Conservation (phyloP, 2,797 vertebrate species). For the Crocodylus rhombifer region DNA sequence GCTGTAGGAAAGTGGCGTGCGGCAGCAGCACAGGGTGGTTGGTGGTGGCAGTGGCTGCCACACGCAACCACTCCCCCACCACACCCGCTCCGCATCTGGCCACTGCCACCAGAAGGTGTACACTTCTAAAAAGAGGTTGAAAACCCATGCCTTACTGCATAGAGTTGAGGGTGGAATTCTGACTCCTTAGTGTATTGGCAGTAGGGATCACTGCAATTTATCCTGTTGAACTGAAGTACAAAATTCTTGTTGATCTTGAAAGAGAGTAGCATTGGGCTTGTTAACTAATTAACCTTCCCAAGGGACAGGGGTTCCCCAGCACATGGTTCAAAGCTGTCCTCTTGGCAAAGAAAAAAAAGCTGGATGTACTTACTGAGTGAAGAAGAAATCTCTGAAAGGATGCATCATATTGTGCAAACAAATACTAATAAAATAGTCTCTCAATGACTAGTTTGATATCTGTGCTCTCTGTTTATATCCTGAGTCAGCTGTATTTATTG, state of each 20-base stretch:
- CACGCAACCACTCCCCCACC: too few species aligned
- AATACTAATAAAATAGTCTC: slow-evolving; percentile 62
- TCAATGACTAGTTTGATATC: slow-evolving; percentile 64
- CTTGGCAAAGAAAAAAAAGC: slow-evolving; percentile 46
- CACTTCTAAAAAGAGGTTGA: too few species aligned
- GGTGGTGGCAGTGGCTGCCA: too few species aligned
- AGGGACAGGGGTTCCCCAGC: neutral
- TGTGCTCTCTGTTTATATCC: slow-evolving; percentile 24
- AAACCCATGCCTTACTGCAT: neutral
- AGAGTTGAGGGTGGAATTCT: neutral
- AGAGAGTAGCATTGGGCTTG: neutral
- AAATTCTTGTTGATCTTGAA: neutral
- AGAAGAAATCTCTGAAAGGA: slow-evolving; percentile 61
- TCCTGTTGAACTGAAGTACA: neutral
- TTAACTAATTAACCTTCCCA: neutral
- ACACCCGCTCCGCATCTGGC: too few species aligned
- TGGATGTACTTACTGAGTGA: slow-evolving; percentile 66
- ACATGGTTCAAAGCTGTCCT: neutral
- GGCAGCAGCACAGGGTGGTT: too few species aligned
- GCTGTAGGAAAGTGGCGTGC: too few species aligned
- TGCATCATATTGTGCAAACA: slow-evolving; percentile 48
- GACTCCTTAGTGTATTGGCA: neutral
- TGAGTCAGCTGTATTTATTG: slow-evolving; percentile 60
- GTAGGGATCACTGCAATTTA: neutral
- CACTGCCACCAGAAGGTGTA: too few species aligned